A percentile compares a stretch with the other conserved stretches of the same genome.
Conservation (phyloP, 2,888 invertebrate genomes). For the Tinea pellionella region DNA sequence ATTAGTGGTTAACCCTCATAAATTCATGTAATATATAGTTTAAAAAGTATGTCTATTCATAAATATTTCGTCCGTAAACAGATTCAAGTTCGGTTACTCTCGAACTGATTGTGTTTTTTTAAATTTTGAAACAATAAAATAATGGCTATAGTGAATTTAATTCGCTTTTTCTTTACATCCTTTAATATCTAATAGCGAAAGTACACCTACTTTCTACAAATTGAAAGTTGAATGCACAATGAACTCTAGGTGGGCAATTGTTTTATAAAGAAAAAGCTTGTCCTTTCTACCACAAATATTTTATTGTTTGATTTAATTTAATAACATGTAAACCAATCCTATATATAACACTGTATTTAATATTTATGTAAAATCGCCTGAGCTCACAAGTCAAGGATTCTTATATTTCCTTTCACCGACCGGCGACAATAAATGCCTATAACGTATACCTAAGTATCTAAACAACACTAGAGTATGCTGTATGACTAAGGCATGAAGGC, state of each 20-base stretch:
- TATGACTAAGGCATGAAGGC: not conserved
- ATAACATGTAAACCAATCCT: not conserved
- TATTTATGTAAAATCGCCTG: constrained; percentile 18
- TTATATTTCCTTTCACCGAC: constrained; percentile 65
- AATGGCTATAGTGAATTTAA: not conserved
- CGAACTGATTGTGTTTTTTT: no score
- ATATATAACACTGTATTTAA: not conserved
- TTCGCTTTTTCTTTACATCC: not conserved
- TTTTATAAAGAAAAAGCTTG: constrained; percentile 8
- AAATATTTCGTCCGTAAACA: no score
- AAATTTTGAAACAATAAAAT: not conserved
- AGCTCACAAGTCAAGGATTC: constrained; percentile 64
- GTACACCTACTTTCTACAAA: constrained; percentile 6
- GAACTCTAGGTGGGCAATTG: not conserved
- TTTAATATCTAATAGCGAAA: constrained; percentile 10
- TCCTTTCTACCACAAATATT: not conserved
- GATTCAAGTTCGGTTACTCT: no score
- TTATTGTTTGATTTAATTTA: not conserved
- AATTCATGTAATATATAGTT: no score
- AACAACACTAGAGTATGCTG: no score
- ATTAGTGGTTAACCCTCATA: no score
- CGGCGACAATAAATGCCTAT: constrained; percentile 50
- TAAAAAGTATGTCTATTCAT: no score
- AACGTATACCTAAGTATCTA: not conserved
- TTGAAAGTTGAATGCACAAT: constrained; percentile 8